Base-by-base conservation (phyloP, 2,888 invertebrate genomes). In the Cordilura impudica region DNA sequence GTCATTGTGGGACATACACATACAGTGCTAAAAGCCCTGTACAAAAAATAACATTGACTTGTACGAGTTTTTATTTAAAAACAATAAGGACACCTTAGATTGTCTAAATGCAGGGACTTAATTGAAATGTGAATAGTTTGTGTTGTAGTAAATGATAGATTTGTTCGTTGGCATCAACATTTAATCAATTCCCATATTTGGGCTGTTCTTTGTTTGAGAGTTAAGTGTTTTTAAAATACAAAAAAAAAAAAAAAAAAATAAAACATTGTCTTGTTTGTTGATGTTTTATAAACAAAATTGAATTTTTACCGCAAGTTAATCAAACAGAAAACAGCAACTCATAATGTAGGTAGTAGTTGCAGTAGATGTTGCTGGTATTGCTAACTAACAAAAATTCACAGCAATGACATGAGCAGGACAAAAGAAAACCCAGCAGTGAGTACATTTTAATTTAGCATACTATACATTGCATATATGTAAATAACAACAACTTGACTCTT, bases 81-180 rank as follows among this genome's bases (percentile, higher is more conserved):
- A 82, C 78, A 66, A 78, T 60, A 21, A 47, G 63, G 35, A 39
- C 35, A 2, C 4, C 31, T 4, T 31, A 10, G 61, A 29, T 26
- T 10, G 31, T 51, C 51, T 35, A 47, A 54, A 61, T 78, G 73
- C 71, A 75, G 47, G 51, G 4, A 71, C 66, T 75, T 79, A 79
- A 79, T 79, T 79, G 71, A 61, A 71, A 74, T 67, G 61, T 75
- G 66, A 75, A 71, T 71, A 75, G 74, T 56, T 70, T 66, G 19
- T 67, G 49, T 79, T 75, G 61, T 75, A 71, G 29, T 26, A 19
- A 54, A 47, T 39, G 61, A 35, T 54, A 53, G 47, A 19, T 47
- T 60, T 45, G 51, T 23, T 49, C 19, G 47, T 35, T 26, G 31
- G 5, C 56, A 7, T 31, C 35, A 2, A 39, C n/a, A 3, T 39